Conservation (phyloP, 1,140 invertebrate species). For the Aleiodes sp. region DNA sequence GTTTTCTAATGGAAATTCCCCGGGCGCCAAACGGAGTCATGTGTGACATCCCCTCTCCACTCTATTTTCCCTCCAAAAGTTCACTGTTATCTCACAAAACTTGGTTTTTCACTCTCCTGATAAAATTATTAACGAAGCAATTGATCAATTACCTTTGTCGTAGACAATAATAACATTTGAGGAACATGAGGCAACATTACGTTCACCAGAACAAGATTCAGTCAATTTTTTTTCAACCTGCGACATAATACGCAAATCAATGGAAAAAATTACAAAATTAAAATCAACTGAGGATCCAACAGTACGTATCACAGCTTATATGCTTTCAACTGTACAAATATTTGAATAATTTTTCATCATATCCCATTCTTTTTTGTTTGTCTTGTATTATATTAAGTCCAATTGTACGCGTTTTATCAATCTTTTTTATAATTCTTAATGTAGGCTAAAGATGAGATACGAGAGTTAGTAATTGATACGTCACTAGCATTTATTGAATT, state of each 20-base stretch:
- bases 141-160: conserved; percentile 41
- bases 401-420: not conserved
- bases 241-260: conserved; percentile 72
- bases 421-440: conserved; percentile 18
- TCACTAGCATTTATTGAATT: conserved; percentile 80
- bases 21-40: no score
- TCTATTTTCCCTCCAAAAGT: no score
- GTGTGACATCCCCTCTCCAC: no score
- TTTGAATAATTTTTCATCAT: not conserved
- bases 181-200: conserved; percentile 75
- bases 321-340: conserved; percentile 34
- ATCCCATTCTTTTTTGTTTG: conserved; percentile 13
- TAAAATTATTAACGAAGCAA: conserved; percentile 8
- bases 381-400: conserved; percentile 5
- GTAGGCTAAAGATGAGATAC: conserved; percentile 72
- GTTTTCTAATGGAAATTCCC: no score
- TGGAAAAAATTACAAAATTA: conserved; percentile 73
- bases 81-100: not conserved
- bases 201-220: conserved; percentile 75
- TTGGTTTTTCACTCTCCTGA: not conserved
- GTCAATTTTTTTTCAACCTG: conserved; percentile 75
- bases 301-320: conserved; percentile 54
- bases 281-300: conserved; percentile 69
- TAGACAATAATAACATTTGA: conserved; percentile 76
- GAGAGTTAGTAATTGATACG: conserved; percentile 74